Percentiles rank a stretch among this genome's conserved stretches.
phyloP scores from a whole-genome alignment of 1,140 invertebrate genomes.

The Hyles vespertilio region DNA sequence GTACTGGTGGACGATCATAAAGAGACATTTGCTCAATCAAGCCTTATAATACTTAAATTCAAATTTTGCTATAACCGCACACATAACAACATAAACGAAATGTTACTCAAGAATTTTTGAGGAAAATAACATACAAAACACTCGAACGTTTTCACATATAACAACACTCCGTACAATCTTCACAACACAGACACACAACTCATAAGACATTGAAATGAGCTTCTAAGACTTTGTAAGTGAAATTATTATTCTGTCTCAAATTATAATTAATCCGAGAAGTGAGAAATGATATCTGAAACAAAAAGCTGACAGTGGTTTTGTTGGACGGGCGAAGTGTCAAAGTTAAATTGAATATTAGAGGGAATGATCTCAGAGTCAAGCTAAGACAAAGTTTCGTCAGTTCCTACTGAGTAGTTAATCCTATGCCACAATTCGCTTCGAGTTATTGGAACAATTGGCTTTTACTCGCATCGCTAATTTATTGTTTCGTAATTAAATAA shows the following conservation, averaged over 20 bases:
- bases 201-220: constrained; percentile 16
- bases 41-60: no score
- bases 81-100: no score
- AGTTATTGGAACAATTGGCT: constrained; percentile 63
- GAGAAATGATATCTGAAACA: constrained; percentile 38
- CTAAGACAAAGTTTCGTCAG: constrained; percentile 47
- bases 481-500: constrained; percentile 26
- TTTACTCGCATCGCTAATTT: constrained; percentile 54
- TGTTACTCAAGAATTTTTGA: no score
- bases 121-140: no score
- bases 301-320: constrained; percentile 62
- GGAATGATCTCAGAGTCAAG: constrained; percentile 56
- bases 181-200: constrained; percentile 4
- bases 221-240: constrained; percentile 18
- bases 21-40: no score
- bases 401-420: constrained; percentile 67
- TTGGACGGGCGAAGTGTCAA: constrained; percentile 68
- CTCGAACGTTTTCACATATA: no score
- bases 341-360: constrained; percentile 75
- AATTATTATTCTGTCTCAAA: constrained; percentile 30
- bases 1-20: no score
- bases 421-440: constrained; percentile 64
- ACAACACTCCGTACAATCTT: no score
- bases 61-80: no score
- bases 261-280: constrained; percentile 39